Evolutionary conservation across 2,113 vertebrate genomes (phyloP), one percentile per base, ranked within the genome.

Genomic region (Colius striatus): DNA sequence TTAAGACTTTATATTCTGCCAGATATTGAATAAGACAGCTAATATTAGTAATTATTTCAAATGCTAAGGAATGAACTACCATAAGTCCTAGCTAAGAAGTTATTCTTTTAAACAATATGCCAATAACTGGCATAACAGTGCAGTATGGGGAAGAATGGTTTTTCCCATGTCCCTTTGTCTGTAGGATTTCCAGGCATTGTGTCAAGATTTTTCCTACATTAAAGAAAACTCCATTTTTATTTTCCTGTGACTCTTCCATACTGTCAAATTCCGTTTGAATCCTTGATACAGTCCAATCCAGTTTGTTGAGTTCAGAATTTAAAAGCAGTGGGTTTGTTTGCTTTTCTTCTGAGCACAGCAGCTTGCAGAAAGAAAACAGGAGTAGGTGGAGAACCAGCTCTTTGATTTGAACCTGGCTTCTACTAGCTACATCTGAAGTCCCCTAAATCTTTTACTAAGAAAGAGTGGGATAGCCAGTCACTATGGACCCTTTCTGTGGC

Each of bases 101-200:
- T 14, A 74, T 41, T 96, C 18, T 78, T 88, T 77, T 18, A 90
- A 93, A 65, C 38, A 93, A 63, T 38, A 47, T 58, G n/a, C 27
- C 51, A 76, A 29, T 67, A 81, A 51, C 38, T 75, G 68, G 45
- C 34, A 61, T 54, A 74, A 47, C 41, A 68, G n/a, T 19, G 25
- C 61, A 54, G 68, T 10, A 2, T 6, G 16, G 22, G 27, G n/a
- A 91, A 29, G 55, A 91, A 58, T 1, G 4, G 19, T 21, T 82
- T 89, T 87, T 80, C 80, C 57, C 82, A 90, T 47, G 61, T 68
- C 81, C 65, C n/a, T 77, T 86, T 84, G 32, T 55, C 81, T 75
- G 68, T 53, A 77, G 90, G 79, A 77, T 84, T 90, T 95, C 89
- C 85, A 92, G 94, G 83, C 91, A 70, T 62, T 34, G 23, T 68